phyloP scores from a whole-genome alignment of 2,113 vertebrate genomes.

The Galeopterus variegatus region DNA sequence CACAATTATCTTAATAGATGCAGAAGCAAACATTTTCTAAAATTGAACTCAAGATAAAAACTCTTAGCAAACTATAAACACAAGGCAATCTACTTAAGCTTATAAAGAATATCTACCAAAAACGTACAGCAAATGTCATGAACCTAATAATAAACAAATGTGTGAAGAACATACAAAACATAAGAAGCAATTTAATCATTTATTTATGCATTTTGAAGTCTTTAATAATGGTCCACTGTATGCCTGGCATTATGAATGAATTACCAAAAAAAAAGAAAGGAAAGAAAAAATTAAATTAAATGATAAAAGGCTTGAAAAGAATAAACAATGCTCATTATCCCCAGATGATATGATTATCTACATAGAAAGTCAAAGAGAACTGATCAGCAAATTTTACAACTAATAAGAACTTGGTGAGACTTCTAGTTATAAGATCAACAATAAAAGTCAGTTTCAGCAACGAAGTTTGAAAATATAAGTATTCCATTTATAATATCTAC shows the following conservation, averaged over 20 bases:
- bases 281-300: neutral
- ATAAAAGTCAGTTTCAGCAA: slow-evolving; percentile 45
- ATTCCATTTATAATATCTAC: slow-evolving; percentile 18
- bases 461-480: neutral
- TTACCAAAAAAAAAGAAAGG: neutral
- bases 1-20: neutral
- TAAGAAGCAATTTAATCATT: neutral
- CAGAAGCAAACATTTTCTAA: slow-evolving; percentile 1
- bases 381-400: slow-evolving; percentile 10
- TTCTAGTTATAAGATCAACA: slow-evolving; percentile 9
- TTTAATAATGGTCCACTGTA: neutral
- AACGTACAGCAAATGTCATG: slow-evolving; percentile 1
- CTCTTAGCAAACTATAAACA: slow-evolving; percentile 15
- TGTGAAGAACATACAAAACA: neutral
- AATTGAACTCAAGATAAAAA: slow-evolving; percentile 43
- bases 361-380: neutral
- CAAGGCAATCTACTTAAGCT: neutral
- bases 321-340: neutral
- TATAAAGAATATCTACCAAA: neutral
- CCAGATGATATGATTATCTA: neutral
- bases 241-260: neutral
- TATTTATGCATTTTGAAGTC: neutral
- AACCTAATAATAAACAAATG: neutral
- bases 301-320: neutral
- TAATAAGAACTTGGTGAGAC: neutral